These are phyloP conservation scores for Troglohyphantes excavatus DNA, from an alignment of 2,888 invertebrate species.

Conservation along the genomic window DNA sequence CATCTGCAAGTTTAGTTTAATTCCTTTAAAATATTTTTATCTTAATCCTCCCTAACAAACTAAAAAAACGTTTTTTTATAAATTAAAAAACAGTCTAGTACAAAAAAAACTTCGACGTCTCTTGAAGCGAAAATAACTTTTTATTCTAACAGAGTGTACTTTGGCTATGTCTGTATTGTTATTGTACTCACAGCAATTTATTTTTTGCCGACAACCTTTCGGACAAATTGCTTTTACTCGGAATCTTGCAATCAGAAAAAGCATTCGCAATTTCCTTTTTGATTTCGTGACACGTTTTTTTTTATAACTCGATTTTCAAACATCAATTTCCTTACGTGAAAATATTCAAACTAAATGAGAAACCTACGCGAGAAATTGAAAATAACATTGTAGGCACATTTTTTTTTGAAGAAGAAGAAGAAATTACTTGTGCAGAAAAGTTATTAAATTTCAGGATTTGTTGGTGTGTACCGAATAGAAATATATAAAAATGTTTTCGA, in stretches of 20 bases:
- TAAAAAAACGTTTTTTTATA: no score
- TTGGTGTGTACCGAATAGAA: no score
- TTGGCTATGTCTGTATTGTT: neutral
- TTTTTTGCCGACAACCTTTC: neutral
- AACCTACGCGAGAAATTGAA: neutral
- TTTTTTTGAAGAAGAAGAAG: no score
- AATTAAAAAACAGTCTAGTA: no score
- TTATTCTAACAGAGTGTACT: neutral
- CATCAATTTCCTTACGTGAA: neutral
- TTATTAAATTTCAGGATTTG: no score
- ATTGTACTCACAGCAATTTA: neutral
- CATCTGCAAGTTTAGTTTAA: no score
- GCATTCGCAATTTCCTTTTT: conserved; percentile 5
- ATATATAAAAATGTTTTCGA: no score
- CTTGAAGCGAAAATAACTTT: conserved; percentile 4
- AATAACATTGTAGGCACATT: no score
- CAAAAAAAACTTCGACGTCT: neutral
- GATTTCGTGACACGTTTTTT: neutral
- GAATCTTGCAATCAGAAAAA: neutral
- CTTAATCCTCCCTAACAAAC: no score
- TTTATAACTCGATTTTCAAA: neutral
- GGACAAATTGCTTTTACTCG: conserved; percentile 1
- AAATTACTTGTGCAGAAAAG: no score
- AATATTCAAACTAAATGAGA: neutral
- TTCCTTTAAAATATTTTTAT: no score